A percentile compares a stretch with the other conserved stretches of the same genome.
phyloP scores from a whole-genome alignment of 2,888 invertebrate genomes.

The Lepetodrilus schrolli region DNA sequence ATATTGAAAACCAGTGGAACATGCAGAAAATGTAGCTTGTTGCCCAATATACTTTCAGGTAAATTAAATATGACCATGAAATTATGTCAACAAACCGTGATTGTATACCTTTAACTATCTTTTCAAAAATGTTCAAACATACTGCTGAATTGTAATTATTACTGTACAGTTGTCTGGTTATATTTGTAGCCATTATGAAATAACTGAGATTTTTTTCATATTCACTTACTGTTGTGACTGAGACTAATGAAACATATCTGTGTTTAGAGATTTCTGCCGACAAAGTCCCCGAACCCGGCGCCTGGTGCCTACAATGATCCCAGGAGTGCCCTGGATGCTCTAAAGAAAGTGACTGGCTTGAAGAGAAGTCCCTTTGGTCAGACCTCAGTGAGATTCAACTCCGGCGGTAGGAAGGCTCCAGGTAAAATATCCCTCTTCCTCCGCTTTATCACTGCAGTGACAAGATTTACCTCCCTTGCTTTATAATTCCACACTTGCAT shows the following conservation, averaged over 20 bases:
- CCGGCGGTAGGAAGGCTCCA: constrained; percentile 61
- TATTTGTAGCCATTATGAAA: no score
- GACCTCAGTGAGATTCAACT: constrained; percentile 71
- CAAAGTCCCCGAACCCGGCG: constrained; percentile 64
- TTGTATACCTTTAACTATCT: no score
- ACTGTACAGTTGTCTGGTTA: no score
- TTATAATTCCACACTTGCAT: not conserved
- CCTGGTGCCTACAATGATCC: constrained; percentile 75
- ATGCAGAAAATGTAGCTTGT: no score
- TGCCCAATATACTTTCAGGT: no score
- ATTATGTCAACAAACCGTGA: no score
- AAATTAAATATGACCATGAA: no score
- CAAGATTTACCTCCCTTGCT: not conserved
- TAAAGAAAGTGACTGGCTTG: constrained; percentile 70
- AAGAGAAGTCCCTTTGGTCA: constrained; percentile 75
- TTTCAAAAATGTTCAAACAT: no score
- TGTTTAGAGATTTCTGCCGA: constrained; percentile 66
- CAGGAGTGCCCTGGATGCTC: constrained; percentile 67
- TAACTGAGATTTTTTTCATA: no score
- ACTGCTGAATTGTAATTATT: no score
- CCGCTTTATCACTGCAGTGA: not conserved
- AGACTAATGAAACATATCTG: not conserved
- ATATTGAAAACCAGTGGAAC: no score
- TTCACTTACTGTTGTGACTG: no score
- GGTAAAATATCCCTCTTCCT: constrained; percentile 49